Percentiles rank a stretch among this genome's conserved stretches.
These are phyloP conservation scores for Mythimna albipuncta DNA, from an alignment of 2,888 invertebrate genomes.

Conservation along the genomic window DNA sequence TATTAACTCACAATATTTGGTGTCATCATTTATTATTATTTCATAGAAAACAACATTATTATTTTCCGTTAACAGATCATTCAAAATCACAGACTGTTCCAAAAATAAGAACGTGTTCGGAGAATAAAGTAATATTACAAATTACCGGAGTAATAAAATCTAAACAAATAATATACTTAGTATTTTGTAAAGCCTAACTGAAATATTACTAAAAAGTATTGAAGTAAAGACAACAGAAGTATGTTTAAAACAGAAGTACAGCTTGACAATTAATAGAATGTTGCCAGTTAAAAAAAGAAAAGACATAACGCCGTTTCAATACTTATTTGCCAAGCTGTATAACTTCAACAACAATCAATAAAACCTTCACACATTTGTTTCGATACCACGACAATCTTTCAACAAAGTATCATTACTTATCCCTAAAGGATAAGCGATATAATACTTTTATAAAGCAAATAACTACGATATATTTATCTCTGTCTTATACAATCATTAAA, in stretches of 20 bases:
- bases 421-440: slow-evolving; percentile 1
- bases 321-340: slow-evolving; percentile 4
- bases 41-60: slow-evolving; percentile 21
- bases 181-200: neutral
- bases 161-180: neutral
- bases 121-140: slow-evolving; percentile 10
- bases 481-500: neutral
- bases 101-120: slow-evolving; percentile 21
- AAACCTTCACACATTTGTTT: slow-evolving; percentile 1
- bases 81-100: slow-evolving; percentile 66
- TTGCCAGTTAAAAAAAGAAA: slow-evolving; percentile 10
- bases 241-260: slow-evolving; percentile 10
- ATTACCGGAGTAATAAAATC: neutral
- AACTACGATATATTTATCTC: slow-evolving; percentile 18
- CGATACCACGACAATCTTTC: slow-evolving; percentile 14
- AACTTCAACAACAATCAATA: slow-evolving; percentile 21
- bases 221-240: neutral
- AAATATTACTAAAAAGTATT: neutral
- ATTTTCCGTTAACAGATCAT: slow-evolving; percentile 57
- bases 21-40: slow-evolving; percentile 47
- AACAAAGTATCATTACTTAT: slow-evolving; percentile 1
- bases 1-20: slow-evolving; percentile 50
- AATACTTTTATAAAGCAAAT: neutral
- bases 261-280: slow-evolving; percentile 6
- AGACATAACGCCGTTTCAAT: neutral